phyloP scores from a whole-genome alignment of 2,888 invertebrate genomes.

The Campoplex capitator region DNA sequence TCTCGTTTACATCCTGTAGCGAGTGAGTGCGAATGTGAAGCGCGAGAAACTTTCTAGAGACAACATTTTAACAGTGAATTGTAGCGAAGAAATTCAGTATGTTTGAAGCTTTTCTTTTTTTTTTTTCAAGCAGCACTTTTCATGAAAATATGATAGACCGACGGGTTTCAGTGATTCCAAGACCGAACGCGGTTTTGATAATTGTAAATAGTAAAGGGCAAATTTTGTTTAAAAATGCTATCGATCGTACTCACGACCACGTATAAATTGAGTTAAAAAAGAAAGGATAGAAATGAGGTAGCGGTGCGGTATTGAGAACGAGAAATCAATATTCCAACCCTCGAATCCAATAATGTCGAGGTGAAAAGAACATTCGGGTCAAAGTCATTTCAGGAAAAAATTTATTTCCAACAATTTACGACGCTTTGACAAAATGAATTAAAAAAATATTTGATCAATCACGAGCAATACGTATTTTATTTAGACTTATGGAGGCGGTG shows the following conservation, averaged over 20 bases:
- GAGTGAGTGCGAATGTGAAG: constrained; percentile 24
- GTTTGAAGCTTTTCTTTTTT: background rate
- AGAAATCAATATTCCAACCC: constrained; percentile 14
- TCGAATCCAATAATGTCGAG: constrained; percentile 5
- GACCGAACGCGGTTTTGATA: background rate
- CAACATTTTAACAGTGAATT: constrained; percentile 17
- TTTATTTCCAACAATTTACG: background rate
- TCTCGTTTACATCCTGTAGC: constrained; percentile 28
- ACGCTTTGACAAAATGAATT: too few relatives aligned
- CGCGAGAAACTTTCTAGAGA: constrained; percentile 22
- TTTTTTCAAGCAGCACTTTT: background rate
- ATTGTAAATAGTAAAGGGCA: background rate
- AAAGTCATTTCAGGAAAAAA: constrained; percentile 3
- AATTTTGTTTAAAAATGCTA: background rate
- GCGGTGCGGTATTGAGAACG: background rate
- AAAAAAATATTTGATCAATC: too few relatives aligned
- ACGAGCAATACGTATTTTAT: too few relatives aligned
- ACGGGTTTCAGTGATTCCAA: background rate
- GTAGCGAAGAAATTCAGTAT: background rate
- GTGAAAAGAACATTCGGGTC: background rate
- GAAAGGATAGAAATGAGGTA: background rate
- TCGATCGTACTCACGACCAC: background rate
- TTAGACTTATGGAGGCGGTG: too few relatives aligned
- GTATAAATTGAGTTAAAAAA: background rate
- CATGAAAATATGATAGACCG: background rate